These are phyloP conservation scores for Etheostoma spectabile DNA, from an alignment of 2,113 vertebrate genomes.

Conservation along the genomic window DNA sequence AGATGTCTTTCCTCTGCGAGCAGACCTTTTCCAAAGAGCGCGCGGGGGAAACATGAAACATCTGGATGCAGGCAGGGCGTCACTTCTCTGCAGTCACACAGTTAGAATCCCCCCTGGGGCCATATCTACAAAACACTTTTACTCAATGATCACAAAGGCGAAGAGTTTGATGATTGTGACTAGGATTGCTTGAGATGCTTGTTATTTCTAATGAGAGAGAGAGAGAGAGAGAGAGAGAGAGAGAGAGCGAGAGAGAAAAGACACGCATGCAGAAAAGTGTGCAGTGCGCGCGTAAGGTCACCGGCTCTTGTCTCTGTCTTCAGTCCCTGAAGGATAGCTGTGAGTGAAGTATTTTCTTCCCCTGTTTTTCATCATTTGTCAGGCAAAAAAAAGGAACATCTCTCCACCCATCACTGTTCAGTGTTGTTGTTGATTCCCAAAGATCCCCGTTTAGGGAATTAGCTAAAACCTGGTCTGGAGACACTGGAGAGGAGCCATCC, in stretches of 20 bases:
- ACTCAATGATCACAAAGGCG: slow-evolving; percentile 25
- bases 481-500: slow-evolving; percentile 78
- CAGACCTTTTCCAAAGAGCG: slow-evolving; percentile 43
- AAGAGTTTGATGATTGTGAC: slow-evolving; percentile 4
- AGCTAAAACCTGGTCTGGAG: slow-evolving; percentile 81
- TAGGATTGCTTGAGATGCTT: neutral
- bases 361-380: slow-evolving; percentile 39
- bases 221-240: neutral
- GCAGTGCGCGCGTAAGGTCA: slow-evolving; percentile 35
- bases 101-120: slow-evolving; percentile 44
- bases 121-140: slow-evolving; percentile 35
- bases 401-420: slow-evolving; percentile 46
- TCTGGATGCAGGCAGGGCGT: slow-evolving; percentile 79
- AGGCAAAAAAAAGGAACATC: slow-evolving; percentile 2
- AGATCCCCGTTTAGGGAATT: slow-evolving; percentile 68
- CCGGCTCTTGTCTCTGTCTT: slow-evolving; percentile 17
- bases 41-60: slow-evolving; percentile 77
- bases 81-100: slow-evolving; percentile 58
- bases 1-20: slow-evolving; percentile 15
- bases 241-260: neutral
- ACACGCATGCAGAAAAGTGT: slow-evolving; percentile 25
- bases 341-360: slow-evolving; percentile 24
- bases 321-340: slow-evolving; percentile 15
- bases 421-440: slow-evolving; percentile 63
- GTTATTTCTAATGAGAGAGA: neutral